A percentile compares a stretch with the other conserved stretches of the same genome.
phyloP scores from a whole-genome alignment of 2,113 vertebrate species.

The Catharus fuscescens region DNA sequence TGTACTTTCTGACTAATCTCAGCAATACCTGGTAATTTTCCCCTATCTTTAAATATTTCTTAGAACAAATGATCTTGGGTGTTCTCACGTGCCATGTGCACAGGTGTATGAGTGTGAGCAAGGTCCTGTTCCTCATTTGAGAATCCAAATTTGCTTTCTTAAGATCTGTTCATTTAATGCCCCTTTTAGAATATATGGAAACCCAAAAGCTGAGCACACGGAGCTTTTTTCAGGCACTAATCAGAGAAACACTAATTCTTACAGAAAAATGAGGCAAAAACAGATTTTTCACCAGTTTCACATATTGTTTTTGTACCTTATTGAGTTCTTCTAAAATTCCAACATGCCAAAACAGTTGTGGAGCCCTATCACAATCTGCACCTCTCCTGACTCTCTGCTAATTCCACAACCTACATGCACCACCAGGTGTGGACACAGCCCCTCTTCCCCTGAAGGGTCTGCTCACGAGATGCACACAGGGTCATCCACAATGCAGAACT shows the following conservation, averaged over 20 bases:
- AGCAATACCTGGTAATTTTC: constrained; percentile 79
- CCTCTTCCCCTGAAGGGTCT: background rate
- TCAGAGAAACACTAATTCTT: background rate
- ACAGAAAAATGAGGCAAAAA: background rate
- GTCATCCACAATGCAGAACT: background rate
- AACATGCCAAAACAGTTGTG: background rate
- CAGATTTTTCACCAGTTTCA: background rate
- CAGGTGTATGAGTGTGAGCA: background rate
- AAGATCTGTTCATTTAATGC: background rate
- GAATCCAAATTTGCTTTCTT: background rate
- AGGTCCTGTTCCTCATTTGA: background rate
- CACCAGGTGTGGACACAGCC: background rate
- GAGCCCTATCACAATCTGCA: background rate
- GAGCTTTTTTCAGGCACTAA: background rate
- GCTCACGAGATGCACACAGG: background rate
- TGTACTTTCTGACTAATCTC: constrained; percentile 75
- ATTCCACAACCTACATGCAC: background rate
- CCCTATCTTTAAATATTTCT: constrained; percentile 86
- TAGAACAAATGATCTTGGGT: constrained; percentile 81
- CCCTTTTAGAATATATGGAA: background rate
- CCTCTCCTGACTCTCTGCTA: background rate
- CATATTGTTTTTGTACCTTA: background rate
- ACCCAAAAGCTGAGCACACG: background rate
- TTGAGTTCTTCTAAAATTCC: background rate
- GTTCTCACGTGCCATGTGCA: background rate